Base-by-base conservation (phyloP, 2,888 invertebrate species). In the Lepidonotus clava region DNA sequence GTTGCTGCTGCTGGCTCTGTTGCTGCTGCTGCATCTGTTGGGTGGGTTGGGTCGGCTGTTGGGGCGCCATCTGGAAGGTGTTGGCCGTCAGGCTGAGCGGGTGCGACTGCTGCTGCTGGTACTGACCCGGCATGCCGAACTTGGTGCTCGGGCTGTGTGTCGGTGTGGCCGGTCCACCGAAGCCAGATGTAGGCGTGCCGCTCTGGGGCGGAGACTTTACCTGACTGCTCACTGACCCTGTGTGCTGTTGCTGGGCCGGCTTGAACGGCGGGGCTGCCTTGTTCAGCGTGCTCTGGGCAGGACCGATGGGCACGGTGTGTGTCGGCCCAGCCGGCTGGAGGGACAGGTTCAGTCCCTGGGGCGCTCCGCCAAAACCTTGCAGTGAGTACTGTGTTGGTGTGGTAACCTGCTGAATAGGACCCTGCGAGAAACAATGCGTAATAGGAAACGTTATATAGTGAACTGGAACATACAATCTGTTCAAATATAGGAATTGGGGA, bases 361-460 rank as follows among this genome's bases (percentile, higher is more conserved):
- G 90, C 87, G 92, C 93, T 77, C 90, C 91, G 61, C 92, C 91
- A 88, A 91, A 95, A 28, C 94, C 95, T 90, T 95, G 95, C 76
- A 95, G 92, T 32, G 95, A 94, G 90, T 94, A 95, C 87, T 92
- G 89, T 91, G 95, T 90, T 91, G 95, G 89, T 41, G 93, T 93
- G 24, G 95, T 94, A 76, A 90, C 90, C 80, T 91, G 91, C 85
- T 92, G 91, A 24, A 92, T 89, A 11, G 91, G 89, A 32, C 91
- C 92, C 90, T 92, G 67, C 67, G 53, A 76, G n/a, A 21, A 6
- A 46, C 8, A 46, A n/a, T n/a, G n/a, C n/a, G n/a, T n/a, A n/a
- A n/a, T n/a, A n/a, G n/a, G n/a, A n/a, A n/a, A n/a, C n/a, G n/a
- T n/a, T n/a, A n/a, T n/a, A n/a, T n/a, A n/a, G n/a, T n/a, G n/a